Base-by-base conservation (phyloP, 2,797 vertebrate species). In the Phalloptychus januarius region DNA sequence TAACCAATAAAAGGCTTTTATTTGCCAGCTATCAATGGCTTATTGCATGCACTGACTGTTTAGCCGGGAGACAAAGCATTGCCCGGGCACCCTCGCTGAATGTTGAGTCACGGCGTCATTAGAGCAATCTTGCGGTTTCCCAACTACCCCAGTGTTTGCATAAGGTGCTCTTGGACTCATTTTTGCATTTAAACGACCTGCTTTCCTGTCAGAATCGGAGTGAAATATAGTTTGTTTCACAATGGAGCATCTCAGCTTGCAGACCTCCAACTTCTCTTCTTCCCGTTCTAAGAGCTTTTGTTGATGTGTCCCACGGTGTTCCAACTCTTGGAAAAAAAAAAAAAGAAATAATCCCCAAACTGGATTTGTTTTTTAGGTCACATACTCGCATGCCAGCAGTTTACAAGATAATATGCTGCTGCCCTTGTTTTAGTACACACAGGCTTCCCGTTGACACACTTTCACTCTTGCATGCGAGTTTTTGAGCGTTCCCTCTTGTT, bases 1-100 rank as follows among this genome's bases (percentile, higher is more conserved):
- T 91, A 80, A 87, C 76, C 89, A 91, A 89, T 93, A 90, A 93
- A 94, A 87, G 75, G 11, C 75, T 91, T 94, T 93, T 89, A 93
- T 92, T 91, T 91, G 89, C 76, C 36, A 25, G 81, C 87, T 87
- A 89, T 90, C 91, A 86, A 63, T 87, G 90, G 83, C 83, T 82
- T 83, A 79, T 75, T 88, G 87, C 86, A 81, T 89, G 81, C 89
- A 75, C 84, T 76, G 85, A 71, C 83, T 88, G 84, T 70, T 89
- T 83, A 78, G 92, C 87, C 89, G 78, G 76, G 83, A 91, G 88
- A 93, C 91, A 90, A 85, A 85, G 82, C 82, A 79, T 83, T 63
- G 74, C 81, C 88, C 86, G 87, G 86, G 84, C 85, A 88, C 86
- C 83, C 91, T 90, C 56, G 7, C 87, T 84, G 86, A 83, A 86